Conservation (phyloP, 1,140 invertebrate species). For the Stenopsyche tienmushanensis region DNA sequence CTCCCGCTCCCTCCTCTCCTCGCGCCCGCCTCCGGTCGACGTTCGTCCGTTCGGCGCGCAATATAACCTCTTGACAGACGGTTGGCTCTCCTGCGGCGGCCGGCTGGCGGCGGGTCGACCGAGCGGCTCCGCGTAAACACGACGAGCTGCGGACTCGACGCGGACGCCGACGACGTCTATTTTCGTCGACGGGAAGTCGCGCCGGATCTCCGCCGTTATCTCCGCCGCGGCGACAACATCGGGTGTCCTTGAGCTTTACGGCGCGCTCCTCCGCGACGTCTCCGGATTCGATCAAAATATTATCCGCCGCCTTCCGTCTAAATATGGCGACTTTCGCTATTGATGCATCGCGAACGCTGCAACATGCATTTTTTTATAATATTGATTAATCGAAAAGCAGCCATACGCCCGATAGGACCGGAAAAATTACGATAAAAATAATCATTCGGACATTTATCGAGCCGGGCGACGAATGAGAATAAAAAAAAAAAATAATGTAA, state of each 20-base stretch:
- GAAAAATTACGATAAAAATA: too few species aligned
- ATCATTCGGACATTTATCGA: neutral
- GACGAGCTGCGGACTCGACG: neutral
- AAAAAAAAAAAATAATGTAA: neutral
- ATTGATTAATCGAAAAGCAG: too few species aligned
- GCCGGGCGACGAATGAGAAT: neutral
- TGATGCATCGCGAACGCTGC: too few species aligned
- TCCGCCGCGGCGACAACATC: neutral
- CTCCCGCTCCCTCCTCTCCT: too few species aligned
- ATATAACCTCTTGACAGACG: constrained; percentile 1
- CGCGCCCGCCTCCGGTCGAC: too few species aligned
- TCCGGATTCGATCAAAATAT: too few species aligned
- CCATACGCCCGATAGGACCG: too few species aligned
- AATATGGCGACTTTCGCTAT: too few species aligned
- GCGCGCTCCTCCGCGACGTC: neutral
- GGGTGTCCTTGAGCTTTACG: neutral
- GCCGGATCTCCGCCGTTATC: too few species aligned
- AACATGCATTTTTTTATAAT: too few species aligned
- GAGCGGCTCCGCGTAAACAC: neutral
- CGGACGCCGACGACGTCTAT: neutral
- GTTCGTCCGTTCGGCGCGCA: neutral
- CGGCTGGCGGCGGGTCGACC: neutral
- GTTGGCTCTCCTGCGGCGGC: constrained; percentile 14
- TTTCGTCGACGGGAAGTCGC: too few species aligned
- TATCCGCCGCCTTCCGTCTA: too few species aligned